Evolutionary conservation across 1,140 invertebrate genomes (phyloP).

Genomic region (Calycopis cecrops): DNA sequence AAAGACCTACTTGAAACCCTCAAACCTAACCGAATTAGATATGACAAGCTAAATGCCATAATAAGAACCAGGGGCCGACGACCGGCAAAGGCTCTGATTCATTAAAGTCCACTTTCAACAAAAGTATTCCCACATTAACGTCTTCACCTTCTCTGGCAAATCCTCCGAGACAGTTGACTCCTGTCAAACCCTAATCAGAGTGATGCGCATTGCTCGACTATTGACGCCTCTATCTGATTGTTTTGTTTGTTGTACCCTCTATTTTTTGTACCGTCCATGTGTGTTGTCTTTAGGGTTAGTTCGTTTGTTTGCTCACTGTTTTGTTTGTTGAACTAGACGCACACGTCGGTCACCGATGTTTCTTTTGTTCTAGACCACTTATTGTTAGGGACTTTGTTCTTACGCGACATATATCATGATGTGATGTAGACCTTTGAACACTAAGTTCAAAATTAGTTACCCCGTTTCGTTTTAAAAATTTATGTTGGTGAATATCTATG

Average conservation of each 20-base stretch:
- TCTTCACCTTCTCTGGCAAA: no score
- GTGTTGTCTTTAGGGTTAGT: constrained; percentile 42
- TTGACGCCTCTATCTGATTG: background rate
- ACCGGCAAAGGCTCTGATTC: no score
- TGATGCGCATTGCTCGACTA: constrained; percentile 6
- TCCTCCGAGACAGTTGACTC: no score
- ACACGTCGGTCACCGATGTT: constrained; percentile 15
- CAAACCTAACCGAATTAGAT: no score
- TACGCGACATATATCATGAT: constrained; percentile 18
- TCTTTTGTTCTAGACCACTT: constrained; percentile 16
- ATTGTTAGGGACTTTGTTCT: constrained; percentile 15
- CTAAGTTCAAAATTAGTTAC: constrained; percentile 1
- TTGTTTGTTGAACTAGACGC: constrained; percentile 12
- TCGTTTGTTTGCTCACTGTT: constrained; percentile 22
- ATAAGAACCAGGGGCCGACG: no score
- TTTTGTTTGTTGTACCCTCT: constrained; percentile 21
- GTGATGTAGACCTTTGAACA: constrained; percentile 12
- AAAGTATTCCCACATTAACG: no score
- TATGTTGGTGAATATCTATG: constrained; percentile 3
- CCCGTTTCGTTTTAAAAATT: constrained; percentile 5
- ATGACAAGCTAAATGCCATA: no score
- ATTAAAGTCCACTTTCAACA: no score
- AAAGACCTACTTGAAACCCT: no score
- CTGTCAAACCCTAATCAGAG: background rate
- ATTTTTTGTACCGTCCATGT: constrained; percentile 64